Evolutionary conservation across 1,140 invertebrate genomes (phyloP).

Genomic region (Theocolax elegans): DNA sequence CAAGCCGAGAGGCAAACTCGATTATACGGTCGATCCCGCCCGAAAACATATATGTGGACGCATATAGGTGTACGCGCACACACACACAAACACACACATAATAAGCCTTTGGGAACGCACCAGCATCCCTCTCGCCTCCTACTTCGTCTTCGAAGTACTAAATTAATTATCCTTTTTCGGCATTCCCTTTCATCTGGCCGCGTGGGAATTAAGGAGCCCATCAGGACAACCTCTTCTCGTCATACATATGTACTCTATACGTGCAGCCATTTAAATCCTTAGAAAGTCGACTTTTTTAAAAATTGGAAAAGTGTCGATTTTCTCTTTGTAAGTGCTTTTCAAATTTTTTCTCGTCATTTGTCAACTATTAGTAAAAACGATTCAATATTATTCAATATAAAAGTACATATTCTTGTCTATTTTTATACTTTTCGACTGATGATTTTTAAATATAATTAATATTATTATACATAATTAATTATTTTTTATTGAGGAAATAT

Average conservation of each 20-base stretch:
- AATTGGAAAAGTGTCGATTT: not conserved
- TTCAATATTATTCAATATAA: no score
- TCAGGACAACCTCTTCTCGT: not conserved
- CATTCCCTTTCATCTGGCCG: conserved; percentile 16
- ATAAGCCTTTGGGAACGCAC: not conserved
- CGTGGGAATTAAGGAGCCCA: conserved; percentile 23
- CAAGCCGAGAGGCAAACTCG: conserved; percentile 16
- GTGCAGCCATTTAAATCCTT: not conserved
- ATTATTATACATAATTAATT: no score
- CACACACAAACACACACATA: no score
- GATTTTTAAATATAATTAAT: no score
- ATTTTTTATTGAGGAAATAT: no score
- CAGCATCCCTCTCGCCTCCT: not conserved
- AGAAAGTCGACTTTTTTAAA: not conserved
- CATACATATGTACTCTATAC: not conserved
- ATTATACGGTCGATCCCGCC: conserved; percentile 17
- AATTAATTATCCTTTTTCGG: conserved; percentile 33
- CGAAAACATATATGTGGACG: not conserved
- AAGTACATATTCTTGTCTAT: no score
- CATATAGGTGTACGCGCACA: not conserved
- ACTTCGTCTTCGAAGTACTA: not conserved
- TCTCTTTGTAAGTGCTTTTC: no score
- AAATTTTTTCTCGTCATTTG: no score
- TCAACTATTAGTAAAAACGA: no score
- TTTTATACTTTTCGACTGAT: no score